Evolutionary conservation across 2,888 invertebrate genomes (phyloP).

Genomic region (Melangyna quadrimaculata): DNA sequence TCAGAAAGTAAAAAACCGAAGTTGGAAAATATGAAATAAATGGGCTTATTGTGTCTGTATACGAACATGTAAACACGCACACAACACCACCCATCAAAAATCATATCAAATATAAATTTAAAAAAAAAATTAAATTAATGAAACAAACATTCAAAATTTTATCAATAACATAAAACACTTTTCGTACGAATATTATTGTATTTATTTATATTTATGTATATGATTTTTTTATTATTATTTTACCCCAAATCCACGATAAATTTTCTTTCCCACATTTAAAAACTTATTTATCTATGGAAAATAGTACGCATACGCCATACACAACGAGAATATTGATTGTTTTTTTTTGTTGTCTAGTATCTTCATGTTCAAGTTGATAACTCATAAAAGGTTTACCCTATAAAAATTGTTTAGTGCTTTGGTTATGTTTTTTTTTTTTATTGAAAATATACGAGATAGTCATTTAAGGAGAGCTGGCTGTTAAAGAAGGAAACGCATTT

Average conservation of each 20-base stretch:
- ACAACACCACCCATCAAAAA: slow-evolving; percentile 45
- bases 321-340: not conserved
- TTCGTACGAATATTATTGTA: slow-evolving; percentile 9
- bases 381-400: not conserved
- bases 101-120: slow-evolving; percentile 24
- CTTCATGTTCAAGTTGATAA: not conserved
- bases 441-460: not conserved
- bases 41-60: slow-evolving; percentile 56
- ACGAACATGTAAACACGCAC: slow-evolving; percentile 39
- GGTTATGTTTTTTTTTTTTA: not conserved
- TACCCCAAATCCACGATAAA: slow-evolving; percentile 9
- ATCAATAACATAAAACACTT: slow-evolving; percentile 58
- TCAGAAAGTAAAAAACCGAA: not conserved
- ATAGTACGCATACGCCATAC: slow-evolving; percentile 13
- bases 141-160: slow-evolving; percentile 70
- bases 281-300: slow-evolving; percentile 4
- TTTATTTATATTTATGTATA: not conserved
- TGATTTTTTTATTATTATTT: slow-evolving; percentile 5
- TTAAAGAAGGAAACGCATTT: not conserved
- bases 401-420: not conserved
- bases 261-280: slow-evolving; percentile 18
- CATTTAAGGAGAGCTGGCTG: not conserved
- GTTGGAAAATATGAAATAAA: slow-evolving; percentile 1
- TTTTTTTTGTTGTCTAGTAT: not conserved
- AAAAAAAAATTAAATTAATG: not conserved